Conservation (phyloP, 1,140 invertebrate genomes). For the Drosophila neocordata region DNA sequence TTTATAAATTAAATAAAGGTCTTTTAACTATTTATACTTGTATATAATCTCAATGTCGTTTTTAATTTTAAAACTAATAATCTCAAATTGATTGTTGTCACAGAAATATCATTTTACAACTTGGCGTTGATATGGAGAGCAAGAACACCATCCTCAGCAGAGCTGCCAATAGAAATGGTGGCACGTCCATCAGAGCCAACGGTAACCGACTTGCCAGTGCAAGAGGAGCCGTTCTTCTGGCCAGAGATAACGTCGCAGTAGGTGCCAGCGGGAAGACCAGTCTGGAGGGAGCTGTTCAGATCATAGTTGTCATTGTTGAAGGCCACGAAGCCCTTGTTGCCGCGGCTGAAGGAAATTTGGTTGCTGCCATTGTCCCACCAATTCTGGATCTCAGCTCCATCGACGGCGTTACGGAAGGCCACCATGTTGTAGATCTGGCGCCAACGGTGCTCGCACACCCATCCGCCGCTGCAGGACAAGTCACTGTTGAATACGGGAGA, state of each 20-base stretch:
- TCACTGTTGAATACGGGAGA: slow-evolving; percentile 84
- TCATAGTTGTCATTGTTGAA: slow-evolving; percentile 87
- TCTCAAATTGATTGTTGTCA: slow-evolving; percentile 1
- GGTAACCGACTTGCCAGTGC: slow-evolving; percentile 88
- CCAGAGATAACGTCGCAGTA: slow-evolving; percentile 95
- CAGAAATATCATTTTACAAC: slow-evolving; percentile 42
- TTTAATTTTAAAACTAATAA: slow-evolving; percentile 28
- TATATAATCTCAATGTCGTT: slow-evolving; percentile 38
- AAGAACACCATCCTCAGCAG: slow-evolving; percentile 87
- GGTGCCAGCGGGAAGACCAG: slow-evolving; percentile 88
- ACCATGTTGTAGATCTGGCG: slow-evolving; percentile 94
- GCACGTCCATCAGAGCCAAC: slow-evolving; percentile 88
- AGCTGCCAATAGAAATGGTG: slow-evolving; percentile 85
- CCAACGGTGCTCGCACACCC: slow-evolving; percentile 97
- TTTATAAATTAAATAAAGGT: neutral
- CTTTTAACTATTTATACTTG: neutral
- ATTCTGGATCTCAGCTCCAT: slow-evolving; percentile 84
- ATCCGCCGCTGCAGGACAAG: slow-evolving; percentile 86
- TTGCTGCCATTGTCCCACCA: slow-evolving; percentile 92
- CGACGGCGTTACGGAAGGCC: slow-evolving; percentile 87
- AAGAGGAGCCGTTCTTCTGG: slow-evolving; percentile 84
- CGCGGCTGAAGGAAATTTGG: slow-evolving; percentile 91
- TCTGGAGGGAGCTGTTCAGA: slow-evolving; percentile 86
- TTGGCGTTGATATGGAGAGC: slow-evolving; percentile 88
- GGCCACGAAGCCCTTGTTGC: slow-evolving; percentile 88